A percentile compares a stretch with the other conserved stretches of the same genome.
Conservation (phyloP, 2,888 invertebrate genomes). For the Argyresthia goedartella region DNA sequence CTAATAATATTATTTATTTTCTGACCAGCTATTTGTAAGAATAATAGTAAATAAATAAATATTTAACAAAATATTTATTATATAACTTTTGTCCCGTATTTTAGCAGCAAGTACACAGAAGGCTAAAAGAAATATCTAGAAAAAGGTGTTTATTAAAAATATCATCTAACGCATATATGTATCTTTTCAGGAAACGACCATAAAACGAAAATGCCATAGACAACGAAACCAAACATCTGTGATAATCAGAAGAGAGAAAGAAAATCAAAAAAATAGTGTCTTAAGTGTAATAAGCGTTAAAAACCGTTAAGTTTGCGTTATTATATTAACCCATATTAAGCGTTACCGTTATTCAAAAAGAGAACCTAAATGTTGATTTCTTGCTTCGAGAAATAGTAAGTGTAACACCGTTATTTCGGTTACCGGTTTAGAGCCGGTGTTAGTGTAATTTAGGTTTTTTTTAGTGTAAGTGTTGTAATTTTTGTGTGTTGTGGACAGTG, state of each 20-base stretch:
- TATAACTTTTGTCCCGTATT: too few species aligned
- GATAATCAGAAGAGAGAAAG: constrained; percentile 37
- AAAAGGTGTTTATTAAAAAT: too few species aligned
- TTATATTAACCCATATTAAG: not conserved
- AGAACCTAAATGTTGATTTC: constrained; percentile 55
- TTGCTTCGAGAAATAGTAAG: constrained; percentile 52
- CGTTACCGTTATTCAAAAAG: constrained; percentile 20
- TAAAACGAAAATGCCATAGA: constrained; percentile 14
- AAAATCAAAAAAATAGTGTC: constrained; percentile 19
- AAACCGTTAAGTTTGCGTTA: constrained; percentile 4
- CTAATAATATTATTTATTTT: too few species aligned
- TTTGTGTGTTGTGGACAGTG: constrained; percentile 37
- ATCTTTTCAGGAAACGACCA: too few species aligned
- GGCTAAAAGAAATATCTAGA: too few species aligned
- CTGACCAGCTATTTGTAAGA: too few species aligned
- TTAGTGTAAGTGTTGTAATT: constrained; percentile 12
- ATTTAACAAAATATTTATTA: too few species aligned
- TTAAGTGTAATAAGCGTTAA: constrained; percentile 11
- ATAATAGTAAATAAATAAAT: too few species aligned
- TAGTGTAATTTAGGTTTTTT: constrained; percentile 13
- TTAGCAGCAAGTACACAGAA: too few species aligned
- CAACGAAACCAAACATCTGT: constrained; percentile 44
- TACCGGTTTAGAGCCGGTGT: not conserved
- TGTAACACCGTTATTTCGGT: constrained; percentile 16
- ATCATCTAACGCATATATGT: too few species aligned